Evolutionary conservation across 2,888 invertebrate species (phyloP).

Genomic region (Diaphora mendica): DNA sequence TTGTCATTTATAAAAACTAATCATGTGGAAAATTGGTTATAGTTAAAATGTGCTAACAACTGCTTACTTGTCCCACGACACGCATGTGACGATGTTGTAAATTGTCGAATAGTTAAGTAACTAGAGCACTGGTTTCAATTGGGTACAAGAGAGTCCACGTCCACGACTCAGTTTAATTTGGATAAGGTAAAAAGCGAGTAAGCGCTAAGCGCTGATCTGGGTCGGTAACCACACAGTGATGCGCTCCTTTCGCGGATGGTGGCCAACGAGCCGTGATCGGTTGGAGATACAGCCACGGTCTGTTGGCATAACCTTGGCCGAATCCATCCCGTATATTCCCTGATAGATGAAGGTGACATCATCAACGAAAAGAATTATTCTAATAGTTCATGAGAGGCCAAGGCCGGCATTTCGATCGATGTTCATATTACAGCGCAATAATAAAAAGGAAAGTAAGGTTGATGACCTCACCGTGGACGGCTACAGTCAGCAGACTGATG

Average conservation of each 20-base stretch:
- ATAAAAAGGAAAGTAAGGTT: slow-evolving; percentile 81
- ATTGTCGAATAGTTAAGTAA: slow-evolving; percentile 52
- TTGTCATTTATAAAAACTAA: slow-evolving; percentile 10
- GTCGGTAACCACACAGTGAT: slow-evolving; percentile 67
- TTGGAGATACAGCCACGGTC: slow-evolving; percentile 78
- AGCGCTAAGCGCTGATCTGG: slow-evolving; percentile 72
- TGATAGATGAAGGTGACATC: slow-evolving; percentile 76
- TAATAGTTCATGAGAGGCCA: slow-evolving; percentile 66
- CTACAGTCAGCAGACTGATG: slow-evolving; percentile 68
- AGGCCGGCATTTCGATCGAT: slow-evolving; percentile 75
- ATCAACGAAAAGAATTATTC: slow-evolving; percentile 64
- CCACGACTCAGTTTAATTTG: slow-evolving; percentile 63
- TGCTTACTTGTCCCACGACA: slow-evolving; percentile 16
- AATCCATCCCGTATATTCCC: slow-evolving; percentile 75
- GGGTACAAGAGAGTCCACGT: slow-evolving; percentile 54
- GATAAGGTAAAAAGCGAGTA: slow-evolving; percentile 69
- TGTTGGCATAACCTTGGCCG: slow-evolving; percentile 79
- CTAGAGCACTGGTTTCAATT: slow-evolving; percentile 62
- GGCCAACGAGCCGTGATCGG: slow-evolving; percentile 76
- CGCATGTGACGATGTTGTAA: slow-evolving; percentile 18
- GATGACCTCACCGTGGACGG: slow-evolving; percentile 71
- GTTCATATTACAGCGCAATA: slow-evolving; percentile 64
- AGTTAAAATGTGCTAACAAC: slow-evolving; percentile 1
- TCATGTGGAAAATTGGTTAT: slow-evolving; percentile 16
- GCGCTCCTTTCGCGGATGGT: slow-evolving; percentile 75